Conservation (phyloP, 2,113 vertebrate genomes). For the Formicarius rufipectus region DNA sequence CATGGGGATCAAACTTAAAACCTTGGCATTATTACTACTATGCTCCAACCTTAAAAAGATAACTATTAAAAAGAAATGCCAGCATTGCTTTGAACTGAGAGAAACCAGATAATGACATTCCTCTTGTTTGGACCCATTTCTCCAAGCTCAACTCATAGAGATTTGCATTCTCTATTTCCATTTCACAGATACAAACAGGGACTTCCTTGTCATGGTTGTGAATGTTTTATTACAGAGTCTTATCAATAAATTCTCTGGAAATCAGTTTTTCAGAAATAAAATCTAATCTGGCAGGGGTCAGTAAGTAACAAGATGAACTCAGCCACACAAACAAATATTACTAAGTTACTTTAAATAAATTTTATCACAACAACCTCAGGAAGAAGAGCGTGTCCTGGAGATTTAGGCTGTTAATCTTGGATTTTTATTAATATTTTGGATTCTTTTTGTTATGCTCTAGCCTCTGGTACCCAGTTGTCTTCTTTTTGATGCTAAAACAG, state of each 20-base stretch:
- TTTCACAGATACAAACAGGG: neutral
- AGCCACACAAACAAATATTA: constrained; percentile 43
- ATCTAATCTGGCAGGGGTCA: constrained; percentile 33
- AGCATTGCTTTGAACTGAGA: neutral
- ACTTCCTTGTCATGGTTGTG: neutral
- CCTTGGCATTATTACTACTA: neutral
- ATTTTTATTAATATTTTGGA: constrained; percentile 46
- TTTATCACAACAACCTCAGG: constrained; percentile 33
- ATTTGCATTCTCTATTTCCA: neutral
- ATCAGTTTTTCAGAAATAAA: constrained; percentile 33
- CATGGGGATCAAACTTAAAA: neutral
- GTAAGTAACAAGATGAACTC: constrained; percentile 36
- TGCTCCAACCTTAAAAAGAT: neutral
- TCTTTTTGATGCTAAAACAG: neutral
- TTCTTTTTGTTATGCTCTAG: neutral
- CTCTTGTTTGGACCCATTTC: neutral
- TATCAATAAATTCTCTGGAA: constrained; percentile 25
- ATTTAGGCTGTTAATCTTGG: neutral
- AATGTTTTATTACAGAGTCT: constrained; percentile 32
- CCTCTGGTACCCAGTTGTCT: neutral
- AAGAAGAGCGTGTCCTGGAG: neutral
- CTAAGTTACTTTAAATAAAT: constrained; percentile 60
- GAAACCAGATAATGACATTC: neutral
- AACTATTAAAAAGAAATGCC: neutral
- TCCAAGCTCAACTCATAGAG: neutral